phyloP scores from a whole-genome alignment of 92 coral and sea anemone species.

The Zoanthus gigantus region DNA sequence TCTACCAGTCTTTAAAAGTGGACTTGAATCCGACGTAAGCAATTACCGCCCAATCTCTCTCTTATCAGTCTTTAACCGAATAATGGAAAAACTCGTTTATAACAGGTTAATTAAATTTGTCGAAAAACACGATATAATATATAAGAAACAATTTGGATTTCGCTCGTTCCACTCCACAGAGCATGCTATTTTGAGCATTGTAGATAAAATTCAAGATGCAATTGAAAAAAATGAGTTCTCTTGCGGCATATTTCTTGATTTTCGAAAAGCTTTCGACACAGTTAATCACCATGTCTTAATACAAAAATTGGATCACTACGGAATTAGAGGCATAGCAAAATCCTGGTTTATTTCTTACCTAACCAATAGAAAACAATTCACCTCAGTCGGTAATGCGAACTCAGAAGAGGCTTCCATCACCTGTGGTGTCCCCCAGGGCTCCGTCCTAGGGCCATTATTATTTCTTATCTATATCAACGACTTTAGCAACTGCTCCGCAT shows the following conservation, averaged over 20 bases:
- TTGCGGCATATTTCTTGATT: conserved; percentile 50
- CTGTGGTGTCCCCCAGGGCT: conserved; percentile 56
- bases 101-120: conserved; percentile 1
- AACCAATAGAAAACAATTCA: conserved; percentile 35
- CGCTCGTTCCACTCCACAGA: conserved; percentile 15
- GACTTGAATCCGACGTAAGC: background rate
- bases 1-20: conserved; percentile 34
- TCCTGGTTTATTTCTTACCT: conserved; percentile 43
- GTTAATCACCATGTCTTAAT: conserved; percentile 48
- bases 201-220: conserved; percentile 40
- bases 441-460: conserved; percentile 46
- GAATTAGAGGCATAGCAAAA: conserved; percentile 39
- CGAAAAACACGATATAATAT: conserved; percentile 39
- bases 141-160: too few relatives aligned
- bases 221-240: conserved; percentile 33
- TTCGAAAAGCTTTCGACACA: conserved; percentile 57
- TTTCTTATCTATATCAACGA: conserved; percentile 52
- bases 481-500: conserved; percentile 53
- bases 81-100: conserved; percentile 45
- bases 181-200: background rate
- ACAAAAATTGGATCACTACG: conserved; percentile 48
- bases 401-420: conserved; percentile 21
- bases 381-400: conserved; percentile 34
- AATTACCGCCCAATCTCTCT: conserved; percentile 52
- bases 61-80: conserved; percentile 36